Evolutionary conservation across 2,113 vertebrate species (phyloP).

Genomic region (Terrapene triunguis): DNA sequence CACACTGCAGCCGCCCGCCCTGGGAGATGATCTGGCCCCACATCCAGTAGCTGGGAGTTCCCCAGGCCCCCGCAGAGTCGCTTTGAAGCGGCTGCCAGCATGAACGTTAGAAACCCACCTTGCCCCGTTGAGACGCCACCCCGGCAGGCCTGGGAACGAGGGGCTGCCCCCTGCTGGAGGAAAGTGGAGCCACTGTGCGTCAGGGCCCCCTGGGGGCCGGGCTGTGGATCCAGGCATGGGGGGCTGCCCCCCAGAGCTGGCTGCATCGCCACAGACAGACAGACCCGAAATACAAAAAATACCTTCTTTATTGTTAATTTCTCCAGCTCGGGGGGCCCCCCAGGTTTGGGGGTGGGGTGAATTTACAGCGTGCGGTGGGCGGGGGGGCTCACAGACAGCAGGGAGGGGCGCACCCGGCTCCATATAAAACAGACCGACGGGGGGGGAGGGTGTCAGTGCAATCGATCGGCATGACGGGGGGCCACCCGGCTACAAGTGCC

Average conservation of each 20-base stretch:
- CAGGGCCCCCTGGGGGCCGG: not conserved
- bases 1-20: too few relatives aligned
- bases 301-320: slow-evolving; percentile 72
- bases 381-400: not conserved
- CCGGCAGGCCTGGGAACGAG: not conserved
- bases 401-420: slow-evolving; percentile 13
- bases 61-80: too few relatives aligned
- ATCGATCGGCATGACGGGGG: too few relatives aligned
- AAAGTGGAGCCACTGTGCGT: not conserved
- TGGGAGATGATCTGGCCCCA: too few relatives aligned
- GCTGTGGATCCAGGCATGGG: not conserved
- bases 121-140: too few relatives aligned
- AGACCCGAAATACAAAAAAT: slow-evolving; percentile 72
- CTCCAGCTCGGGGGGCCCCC: slow-evolving; percentile 25
- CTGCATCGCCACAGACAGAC: not conserved
- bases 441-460: too few relatives aligned
- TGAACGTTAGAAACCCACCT: not conserved
- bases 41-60: too few relatives aligned
- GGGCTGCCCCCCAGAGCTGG: not conserved
- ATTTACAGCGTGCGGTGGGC: not conserved
- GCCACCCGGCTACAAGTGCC: too few relatives aligned
- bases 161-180: not conserved
- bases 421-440: too few relatives aligned
- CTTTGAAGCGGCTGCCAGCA: too few relatives aligned
- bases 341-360: not conserved